Evolutionary conservation across 2,113 vertebrate species (phyloP), one percentile per base, ranked within the genome.

Genomic region (Coptodon rendalli): DNA sequence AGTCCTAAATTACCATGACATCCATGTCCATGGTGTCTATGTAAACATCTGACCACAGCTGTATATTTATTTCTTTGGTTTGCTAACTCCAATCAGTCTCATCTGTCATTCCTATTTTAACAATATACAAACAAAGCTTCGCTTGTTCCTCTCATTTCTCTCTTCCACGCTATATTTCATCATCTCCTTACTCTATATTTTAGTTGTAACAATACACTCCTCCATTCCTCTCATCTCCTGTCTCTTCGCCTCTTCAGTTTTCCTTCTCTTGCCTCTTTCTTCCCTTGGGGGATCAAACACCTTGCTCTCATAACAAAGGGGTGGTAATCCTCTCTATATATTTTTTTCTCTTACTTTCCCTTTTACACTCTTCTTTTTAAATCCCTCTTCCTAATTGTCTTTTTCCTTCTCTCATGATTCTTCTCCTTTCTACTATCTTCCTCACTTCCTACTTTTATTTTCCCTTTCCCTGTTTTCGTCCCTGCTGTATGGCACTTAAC

Each of bases 221-320:
- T 84, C 31, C 12, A n/a, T 68, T 68, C 14, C 27, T 59, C n/a
- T 78, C 71, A 76, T 66, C 29, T 76, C n/a, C 8, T 27, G 13
- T 22, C 80, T 63, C 71, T 54, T 45, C 5, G 3, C 48, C 9
- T 89, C 52, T 29, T 56, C 63, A 31, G 66, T 17, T 53, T n/a
- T 80, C 3, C 68, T 31, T 83, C 34, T 3, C n/a, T 22, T 59
- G 16, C 80, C 14, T 61, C 78, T 61, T 53, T 52, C 54, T 54
- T 48, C 56, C 73, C 73, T 80, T 14, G 2, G 81, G 85, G 53
- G 71, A 89, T 85, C 66, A 89, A 29, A 82, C 76, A 86, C 88
- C 76, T 86, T 80, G 56, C 81, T 90, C 85, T 88, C n/a, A 8
- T 87, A 52, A 90, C 85, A 90, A 86, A 83, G n/a, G 12, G 14